Evolutionary conservation across 2,888 invertebrate species (phyloP), one percentile per base, ranked within the genome.

Genomic region (Drosophila nigricruria): DNA sequence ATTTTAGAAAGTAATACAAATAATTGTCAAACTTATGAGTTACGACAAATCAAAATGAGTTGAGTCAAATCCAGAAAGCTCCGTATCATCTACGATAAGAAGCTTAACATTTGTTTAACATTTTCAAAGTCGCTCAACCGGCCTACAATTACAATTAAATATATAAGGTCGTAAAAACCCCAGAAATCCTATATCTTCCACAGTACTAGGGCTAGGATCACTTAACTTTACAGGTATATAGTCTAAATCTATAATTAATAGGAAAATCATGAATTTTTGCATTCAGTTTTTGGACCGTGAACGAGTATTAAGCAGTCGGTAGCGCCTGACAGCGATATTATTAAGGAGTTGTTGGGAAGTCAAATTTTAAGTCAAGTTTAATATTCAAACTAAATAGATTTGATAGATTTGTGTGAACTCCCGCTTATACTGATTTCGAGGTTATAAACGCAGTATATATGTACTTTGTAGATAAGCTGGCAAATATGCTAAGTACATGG

Each of bases 361-460:
- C n/a, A n/a, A n/a, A n/a, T n/a, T n/a, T n/a, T 45, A 25, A 25
- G 5, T 34, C 42, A 9, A 20, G 12, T 12, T 42, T 47, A n/a
- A 23, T 5, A 23, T 5, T 16, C 6, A 23, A 27, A 45, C 25
- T 27, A 10, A 52, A 23, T 36, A 23, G 9, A 16, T 16, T 34
- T 34, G 23, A 2, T 0, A 18, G 30, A 42, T 25, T 18, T 69
- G 32, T 60, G 58, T 61, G 70, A 75, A 61, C 70, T 74, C 49
- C 25, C 64, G 76, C 70, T 52, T 75, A 75, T 65, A 65, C 30
- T 50, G 61, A 66, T 66, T 45, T 62, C 43, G 23, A 56, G 45
- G 40, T 53, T 65, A 65, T 77, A 77, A 77, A 72, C 73, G 65
- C 53, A 65, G 20, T 69, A 64, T 57, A 64, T 43, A 67, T 73